Conservation (phyloP, 2,797 vertebrate species). For the Amblyopsis hoosieri region DNA sequence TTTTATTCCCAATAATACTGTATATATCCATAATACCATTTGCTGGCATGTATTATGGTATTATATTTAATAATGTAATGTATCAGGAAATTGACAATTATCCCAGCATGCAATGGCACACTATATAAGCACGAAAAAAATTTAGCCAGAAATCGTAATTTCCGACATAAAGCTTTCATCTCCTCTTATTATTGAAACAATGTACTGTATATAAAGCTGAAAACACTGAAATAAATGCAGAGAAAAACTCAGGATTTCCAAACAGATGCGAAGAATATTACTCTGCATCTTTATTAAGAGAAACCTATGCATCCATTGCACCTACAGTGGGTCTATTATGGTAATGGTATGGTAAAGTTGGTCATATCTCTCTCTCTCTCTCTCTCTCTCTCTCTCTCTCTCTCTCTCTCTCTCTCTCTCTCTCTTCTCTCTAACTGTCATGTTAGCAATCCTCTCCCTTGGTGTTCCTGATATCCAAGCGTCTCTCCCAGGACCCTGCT, state of each 20-base stretch:
- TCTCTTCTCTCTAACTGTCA: conserved; percentile 50
- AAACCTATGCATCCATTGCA: conserved; percentile 55
- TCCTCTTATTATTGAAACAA: background rate
- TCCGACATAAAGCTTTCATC: conserved; percentile 11
- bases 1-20: background rate
- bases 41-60: conserved; percentile 5
- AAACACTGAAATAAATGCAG: background rate
- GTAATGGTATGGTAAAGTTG: conserved; percentile 18
- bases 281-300: conserved; percentile 64
- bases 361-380: background rate
- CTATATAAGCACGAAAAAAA: conserved; percentile 6
- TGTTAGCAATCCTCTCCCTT: conserved; percentile 67
- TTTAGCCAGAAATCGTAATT: conserved; percentile 13
- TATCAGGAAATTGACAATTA: conserved; percentile 20
- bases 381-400: conserved; percentile 10
- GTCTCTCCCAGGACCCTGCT: conserved; percentile 64
- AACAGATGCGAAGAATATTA: conserved; percentile 56
- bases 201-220: conserved; percentile 27
- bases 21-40: conserved; percentile 25
- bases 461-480: conserved; percentile 64
- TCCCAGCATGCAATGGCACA: background rate
- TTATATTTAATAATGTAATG: conserved; percentile 14
- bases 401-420: conserved; percentile 31
- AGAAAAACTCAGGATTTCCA: background rate
- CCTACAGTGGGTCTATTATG: conserved; percentile 49